These are phyloP conservation scores for Enteromius fasciolatus DNA, from an alignment of 2,797 vertebrate genomes.

Conservation along the genomic window DNA sequence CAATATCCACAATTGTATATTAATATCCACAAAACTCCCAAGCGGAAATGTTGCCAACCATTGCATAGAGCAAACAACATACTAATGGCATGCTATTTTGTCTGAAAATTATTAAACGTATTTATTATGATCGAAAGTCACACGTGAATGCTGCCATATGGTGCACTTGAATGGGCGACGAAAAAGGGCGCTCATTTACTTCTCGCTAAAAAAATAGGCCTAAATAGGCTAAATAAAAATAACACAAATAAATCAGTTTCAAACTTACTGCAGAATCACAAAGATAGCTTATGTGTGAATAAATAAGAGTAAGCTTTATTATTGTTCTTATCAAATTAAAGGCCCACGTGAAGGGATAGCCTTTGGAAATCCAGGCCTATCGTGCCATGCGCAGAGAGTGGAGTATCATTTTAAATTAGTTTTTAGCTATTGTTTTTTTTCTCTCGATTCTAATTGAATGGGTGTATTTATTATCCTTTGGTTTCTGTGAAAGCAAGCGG, in stretches of 20 bases:
- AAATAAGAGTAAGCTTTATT: not conserved
- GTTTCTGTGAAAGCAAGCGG: not conserved
- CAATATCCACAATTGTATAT: not conserved
- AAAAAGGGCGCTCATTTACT: not conserved
- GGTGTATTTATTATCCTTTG: not conserved
- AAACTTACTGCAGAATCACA: not conserved
- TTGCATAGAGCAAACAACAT: not conserved
- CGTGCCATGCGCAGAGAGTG: not conserved
- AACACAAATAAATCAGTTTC: not conserved
- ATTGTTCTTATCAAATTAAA: conserved; percentile 1
- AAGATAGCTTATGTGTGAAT: not conserved
- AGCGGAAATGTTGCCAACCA: not conserved
- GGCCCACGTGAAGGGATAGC: not conserved
- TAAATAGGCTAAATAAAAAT: not conserved
- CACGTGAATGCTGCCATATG: not conserved
- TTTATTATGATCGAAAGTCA: not conserved
- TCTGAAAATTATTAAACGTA: not conserved
- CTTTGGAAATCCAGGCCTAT: not conserved
- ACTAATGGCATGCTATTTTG: not conserved
- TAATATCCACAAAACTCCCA: not conserved
- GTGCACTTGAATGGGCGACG: too few species aligned
- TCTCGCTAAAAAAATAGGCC: too few species aligned
- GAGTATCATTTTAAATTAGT: not conserved
- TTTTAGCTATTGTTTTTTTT: not conserved
- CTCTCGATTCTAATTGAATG: not conserved